Percentiles rank a stretch among this genome's conserved stretches.
phyloP scores from a whole-genome alignment of 1,140 invertebrate species.

The Samia ricini region DNA sequence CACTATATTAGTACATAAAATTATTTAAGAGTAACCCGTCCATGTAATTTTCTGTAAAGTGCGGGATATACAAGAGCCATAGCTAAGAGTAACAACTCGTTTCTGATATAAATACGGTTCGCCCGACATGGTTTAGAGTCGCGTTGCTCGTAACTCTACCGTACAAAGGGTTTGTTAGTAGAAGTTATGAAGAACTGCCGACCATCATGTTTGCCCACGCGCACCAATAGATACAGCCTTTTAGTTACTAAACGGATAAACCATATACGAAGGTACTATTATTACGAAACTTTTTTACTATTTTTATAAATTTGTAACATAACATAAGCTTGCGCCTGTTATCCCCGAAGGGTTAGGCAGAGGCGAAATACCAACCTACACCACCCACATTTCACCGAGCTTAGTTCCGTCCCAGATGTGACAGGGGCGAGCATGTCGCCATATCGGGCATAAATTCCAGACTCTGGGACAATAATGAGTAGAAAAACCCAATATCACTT shows the following conservation, averaged over 20 bases:
- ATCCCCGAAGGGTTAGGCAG: too few species aligned
- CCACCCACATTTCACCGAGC: too few species aligned
- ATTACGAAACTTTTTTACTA: neutral
- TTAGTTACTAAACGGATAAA: neutral
- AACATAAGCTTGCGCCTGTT: too few species aligned
- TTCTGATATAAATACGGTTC: conserved; percentile 61
- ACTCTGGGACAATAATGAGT: too few species aligned
- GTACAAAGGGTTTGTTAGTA: conserved; percentile 72
- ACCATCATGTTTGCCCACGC: conserved; percentile 53
- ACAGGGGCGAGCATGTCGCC: too few species aligned
- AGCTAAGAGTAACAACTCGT: conserved; percentile 66
- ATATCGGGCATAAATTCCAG: too few species aligned
- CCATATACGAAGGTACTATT: neutral
- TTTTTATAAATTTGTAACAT: neutral
- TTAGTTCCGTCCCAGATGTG: too few species aligned
- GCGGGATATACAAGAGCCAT: conserved; percentile 32
- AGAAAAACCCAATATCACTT: too few species aligned
- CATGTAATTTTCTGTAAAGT: neutral
- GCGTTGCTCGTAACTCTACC: conserved; percentile 44
- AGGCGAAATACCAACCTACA: too few species aligned
- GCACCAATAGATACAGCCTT: conserved; percentile 13
- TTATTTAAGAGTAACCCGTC: neutral
- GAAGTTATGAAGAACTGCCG: conserved; percentile 63
- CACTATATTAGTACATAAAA: neutral
- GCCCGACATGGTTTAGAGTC: conserved; percentile 59